phyloP scores from a whole-genome alignment of 2,888 invertebrate species.

The Agrochola litura region DNA sequence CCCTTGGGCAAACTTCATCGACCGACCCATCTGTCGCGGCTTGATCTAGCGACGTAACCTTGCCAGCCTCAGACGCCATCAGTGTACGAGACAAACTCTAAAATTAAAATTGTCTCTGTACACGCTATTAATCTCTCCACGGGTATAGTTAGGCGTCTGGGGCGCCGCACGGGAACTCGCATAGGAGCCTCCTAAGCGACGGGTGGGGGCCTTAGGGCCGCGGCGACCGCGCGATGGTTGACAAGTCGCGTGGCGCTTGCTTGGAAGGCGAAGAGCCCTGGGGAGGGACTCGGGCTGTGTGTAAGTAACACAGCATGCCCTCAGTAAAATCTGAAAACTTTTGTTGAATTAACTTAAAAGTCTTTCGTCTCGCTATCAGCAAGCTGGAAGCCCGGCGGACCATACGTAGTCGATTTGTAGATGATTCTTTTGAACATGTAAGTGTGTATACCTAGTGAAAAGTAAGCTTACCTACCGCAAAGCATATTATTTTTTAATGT shows the following conservation, averaged over 20 bases:
- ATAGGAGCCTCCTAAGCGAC: conserved; percentile 27
- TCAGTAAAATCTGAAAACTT: neutral
- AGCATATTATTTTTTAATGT: no score
- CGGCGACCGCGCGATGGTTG: neutral
- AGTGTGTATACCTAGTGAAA: no score
- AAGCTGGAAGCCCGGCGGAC: neutral
- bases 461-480: no score
- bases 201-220: conserved; percentile 18
- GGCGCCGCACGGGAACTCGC: conserved; percentile 91
- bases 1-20: conserved; percentile 56
- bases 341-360: neutral
- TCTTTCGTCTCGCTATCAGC: no score
- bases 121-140: conserved; percentile 47
- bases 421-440: no score
- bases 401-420: neutral
- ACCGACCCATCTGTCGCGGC: conserved; percentile 71
- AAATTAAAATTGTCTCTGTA: conserved; percentile 1
- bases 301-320: conserved; percentile 14
- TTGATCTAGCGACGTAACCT: conserved; percentile 91
- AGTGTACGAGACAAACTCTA: conserved; percentile 14
- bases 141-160: conserved; percentile 40
- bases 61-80: conserved; percentile 87
- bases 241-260: conserved; percentile 15
- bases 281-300: conserved; percentile 32
- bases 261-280: conserved; percentile 26